A percentile compares a stretch with the other conserved stretches of the same genome.
phyloP scores from a whole-genome alignment of 1,140 invertebrate species.

The Drosophila melanica region DNA sequence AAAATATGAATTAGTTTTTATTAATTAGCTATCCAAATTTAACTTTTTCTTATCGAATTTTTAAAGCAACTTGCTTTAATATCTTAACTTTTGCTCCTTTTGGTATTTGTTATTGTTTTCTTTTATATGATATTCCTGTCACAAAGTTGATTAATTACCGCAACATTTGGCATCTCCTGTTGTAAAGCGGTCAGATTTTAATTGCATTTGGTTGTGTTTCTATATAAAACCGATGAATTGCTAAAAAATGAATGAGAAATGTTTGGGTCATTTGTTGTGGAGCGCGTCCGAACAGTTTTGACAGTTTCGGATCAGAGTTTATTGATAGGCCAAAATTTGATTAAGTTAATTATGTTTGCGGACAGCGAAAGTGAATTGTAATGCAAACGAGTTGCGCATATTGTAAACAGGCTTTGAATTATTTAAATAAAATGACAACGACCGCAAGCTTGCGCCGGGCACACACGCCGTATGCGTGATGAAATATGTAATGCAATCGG shows the following conservation, averaged over 20 bases:
- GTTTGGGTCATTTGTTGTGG: neutral
- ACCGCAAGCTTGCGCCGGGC: slow-evolving; percentile 29
- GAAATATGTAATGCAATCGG: slow-evolving; percentile 66
- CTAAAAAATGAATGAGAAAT: neutral
- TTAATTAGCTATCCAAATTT: too few species aligned
- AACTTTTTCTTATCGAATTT: too few species aligned
- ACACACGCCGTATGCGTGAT: slow-evolving; percentile 63
- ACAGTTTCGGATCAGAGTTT: neutral
- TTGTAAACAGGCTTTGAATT: slow-evolving; percentile 65
- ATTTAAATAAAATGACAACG: slow-evolving; percentile 42
- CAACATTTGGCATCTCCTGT: too few species aligned
- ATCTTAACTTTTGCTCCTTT: too few species aligned
- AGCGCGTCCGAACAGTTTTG: neutral
- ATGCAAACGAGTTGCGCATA: slow-evolving; percentile 57
- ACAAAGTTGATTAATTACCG: too few species aligned
- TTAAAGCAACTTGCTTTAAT: too few species aligned
- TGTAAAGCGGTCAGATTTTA: too few species aligned
- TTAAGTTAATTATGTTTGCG: slow-evolving; percentile 77
- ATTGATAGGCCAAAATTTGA: slow-evolving; percentile 28
- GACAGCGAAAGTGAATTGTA: slow-evolving; percentile 70
- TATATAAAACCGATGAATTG: neutral
- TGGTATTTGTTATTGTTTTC: too few species aligned
- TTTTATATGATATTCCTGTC: too few species aligned
- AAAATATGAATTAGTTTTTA: too few species aligned
- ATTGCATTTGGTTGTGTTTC: too few species aligned